Conservation (phyloP, 2,113 vertebrate genomes). For the Neogale vison region DNA sequence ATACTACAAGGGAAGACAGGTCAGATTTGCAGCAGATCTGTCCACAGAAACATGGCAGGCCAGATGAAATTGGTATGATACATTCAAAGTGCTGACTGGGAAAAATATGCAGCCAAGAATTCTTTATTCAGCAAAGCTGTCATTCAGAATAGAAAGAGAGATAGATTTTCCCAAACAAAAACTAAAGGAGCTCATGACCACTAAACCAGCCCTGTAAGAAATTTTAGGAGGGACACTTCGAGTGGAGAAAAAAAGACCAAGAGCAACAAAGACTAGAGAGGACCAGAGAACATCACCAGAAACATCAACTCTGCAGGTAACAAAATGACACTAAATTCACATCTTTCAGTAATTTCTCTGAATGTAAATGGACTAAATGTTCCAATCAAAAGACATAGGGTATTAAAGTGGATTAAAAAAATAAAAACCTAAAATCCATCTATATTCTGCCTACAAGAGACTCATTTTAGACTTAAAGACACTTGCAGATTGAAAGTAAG, state of each 20-base stretch:
- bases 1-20: neutral
- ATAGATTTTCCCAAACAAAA: neutral
- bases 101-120: neutral
- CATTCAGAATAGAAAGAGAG: neutral
- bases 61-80: neutral
- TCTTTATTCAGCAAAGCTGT: neutral
- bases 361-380: neutral
- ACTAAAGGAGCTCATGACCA: neutral
- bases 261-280: neutral
- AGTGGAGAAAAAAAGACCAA: neutral
- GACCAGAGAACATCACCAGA: neutral
- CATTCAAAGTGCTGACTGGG: neutral
- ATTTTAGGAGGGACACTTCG: neutral
- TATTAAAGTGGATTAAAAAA: neutral
- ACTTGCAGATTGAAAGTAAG: neutral
- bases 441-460: neutral
- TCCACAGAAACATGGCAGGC: neutral
- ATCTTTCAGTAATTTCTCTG: neutral
- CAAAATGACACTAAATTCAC: neutral
- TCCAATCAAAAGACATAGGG: neutral
- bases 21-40: neutral
- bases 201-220: neutral
- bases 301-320: neutral
- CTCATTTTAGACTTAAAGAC: neutral
- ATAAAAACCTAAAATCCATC: neutral